Conservation (phyloP, 2,888 invertebrate genomes). For the Andrena bucephala region DNA sequence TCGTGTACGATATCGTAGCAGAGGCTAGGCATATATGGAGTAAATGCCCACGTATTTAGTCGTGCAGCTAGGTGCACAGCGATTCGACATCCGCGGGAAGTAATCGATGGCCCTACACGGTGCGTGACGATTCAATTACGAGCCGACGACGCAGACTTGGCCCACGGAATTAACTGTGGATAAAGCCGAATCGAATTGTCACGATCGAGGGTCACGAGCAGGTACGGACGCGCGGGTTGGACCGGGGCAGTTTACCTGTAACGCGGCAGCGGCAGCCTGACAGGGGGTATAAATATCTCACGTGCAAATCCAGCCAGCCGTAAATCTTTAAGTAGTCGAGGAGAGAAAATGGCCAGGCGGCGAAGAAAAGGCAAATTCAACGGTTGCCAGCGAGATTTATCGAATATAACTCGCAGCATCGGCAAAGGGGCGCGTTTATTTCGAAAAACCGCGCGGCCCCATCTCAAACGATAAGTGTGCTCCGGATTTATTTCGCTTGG, state of each 20-base stretch:
- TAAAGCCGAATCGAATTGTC: constrained; percentile 70
- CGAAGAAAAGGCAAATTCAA: constrained; percentile 60
- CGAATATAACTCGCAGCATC: constrained; percentile 55
- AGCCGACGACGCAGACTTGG: constrained; percentile 69
- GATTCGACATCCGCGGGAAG: constrained; percentile 64
- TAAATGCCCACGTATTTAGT: constrained; percentile 36
- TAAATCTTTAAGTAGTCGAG: constrained; percentile 70
- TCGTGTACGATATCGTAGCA: constrained; percentile 43
- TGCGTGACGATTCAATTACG: constrained; percentile 75
- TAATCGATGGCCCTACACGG: constrained; percentile 71
- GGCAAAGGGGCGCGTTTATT: constrained; percentile 53
- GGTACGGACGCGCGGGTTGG: constrained; percentile 3
- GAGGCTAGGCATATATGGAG: constrained; percentile 24
- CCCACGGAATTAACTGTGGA: constrained; percentile 69
- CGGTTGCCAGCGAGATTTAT: constrained; percentile 62
- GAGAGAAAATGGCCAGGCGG: constrained; percentile 44
- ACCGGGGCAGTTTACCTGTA: neutral
- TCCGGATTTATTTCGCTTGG: constrained; percentile 36
- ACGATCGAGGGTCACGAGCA: constrained; percentile 58
- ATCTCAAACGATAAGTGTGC: constrained; percentile 23
- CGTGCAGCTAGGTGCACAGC: constrained; percentile 24
- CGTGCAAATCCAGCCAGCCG: constrained; percentile 63
- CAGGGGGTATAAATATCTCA: constrained; percentile 62
- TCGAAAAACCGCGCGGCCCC: constrained; percentile 20
- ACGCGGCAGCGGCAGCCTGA: constrained; percentile 44